Base-by-base conservation (phyloP, 2,888 invertebrate species). In the Tinea pellionella region DNA sequence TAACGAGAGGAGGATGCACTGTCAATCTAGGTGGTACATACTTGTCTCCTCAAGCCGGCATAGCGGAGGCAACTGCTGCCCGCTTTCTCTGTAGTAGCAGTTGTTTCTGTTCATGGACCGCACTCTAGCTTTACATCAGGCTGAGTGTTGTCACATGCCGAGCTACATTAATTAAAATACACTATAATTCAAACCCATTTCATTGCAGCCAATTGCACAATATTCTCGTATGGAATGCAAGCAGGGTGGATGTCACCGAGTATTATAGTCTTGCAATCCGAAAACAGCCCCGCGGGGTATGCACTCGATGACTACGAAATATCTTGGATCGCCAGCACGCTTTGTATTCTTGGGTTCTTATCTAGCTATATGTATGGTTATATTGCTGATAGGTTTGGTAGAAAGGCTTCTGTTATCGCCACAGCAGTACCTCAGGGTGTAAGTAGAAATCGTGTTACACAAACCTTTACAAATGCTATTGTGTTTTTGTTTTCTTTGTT, bases 371-470 rank as follows among this genome's bases (percentile, higher is more conserved):
- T 76, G 15, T 79, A 72, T 64, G 78, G 80, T 15, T 64, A 67
- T 29, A 37, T 73, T 4, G 70, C 74, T 0, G 74, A 79, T 62
- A 65, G 62, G 53, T 65, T 70, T 29, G 80, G 80, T 0, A 66
- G 81, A 16, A 79, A 76, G 64, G 64, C 62, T 16, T 71, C 79
- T 1, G 71, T 77, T 1, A 63, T 83, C 13, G 43, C 80, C 0
- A 72, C 80, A 2, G 72, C 79, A 0, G 55, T 84, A 1, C 86
- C 88, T 0, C 88, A 78, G 63, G 63, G 77, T 3, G 56, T 77
- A 19, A 85, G 84, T n/a, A 2, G 16, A n/a, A n/a, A 42, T 41
- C 15, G 13, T 60, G 24, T 47, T 51, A 47, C 24, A 6, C 3
- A 24, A 24, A 24, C 2, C 6, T 6, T 6, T 24, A 3, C 2